Evolutionary conservation across 2,113 vertebrate species (phyloP).

Genomic region (Caracal caracal): DNA sequence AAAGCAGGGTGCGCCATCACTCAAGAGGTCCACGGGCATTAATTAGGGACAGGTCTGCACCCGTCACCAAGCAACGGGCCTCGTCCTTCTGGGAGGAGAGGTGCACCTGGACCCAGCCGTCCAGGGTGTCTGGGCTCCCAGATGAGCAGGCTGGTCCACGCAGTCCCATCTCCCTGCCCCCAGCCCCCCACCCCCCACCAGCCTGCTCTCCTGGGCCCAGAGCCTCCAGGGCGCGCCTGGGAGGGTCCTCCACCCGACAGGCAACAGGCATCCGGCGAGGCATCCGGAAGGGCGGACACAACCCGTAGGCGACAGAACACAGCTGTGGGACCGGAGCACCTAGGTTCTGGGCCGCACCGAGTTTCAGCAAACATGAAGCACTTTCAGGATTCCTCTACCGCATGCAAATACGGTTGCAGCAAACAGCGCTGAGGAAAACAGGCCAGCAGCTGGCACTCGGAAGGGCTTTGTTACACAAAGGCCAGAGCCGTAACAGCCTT

Average conservation of each 20-base stretch:
- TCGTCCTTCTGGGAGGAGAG: background rate
- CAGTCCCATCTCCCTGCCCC: fast-evolving
- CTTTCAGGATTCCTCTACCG: background rate
- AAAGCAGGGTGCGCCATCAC: background rate
- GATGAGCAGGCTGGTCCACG: background rate
- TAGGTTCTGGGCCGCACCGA: background rate
- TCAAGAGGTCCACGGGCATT: background rate
- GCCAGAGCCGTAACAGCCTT: background rate
- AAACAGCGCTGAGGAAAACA: background rate
- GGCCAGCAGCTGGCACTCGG: slow-evolving; percentile 25
- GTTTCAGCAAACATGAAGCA: background rate
- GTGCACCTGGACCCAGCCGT: background rate
- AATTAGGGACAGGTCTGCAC: background rate
- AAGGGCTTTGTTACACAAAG: background rate
- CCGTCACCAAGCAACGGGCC: background rate
- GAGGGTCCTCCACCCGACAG: background rate
- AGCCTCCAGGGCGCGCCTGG: background rate
- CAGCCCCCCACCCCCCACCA: background rate
- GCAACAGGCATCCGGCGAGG: too few species aligned
- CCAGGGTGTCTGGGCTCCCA: background rate
- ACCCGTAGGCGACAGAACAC: fast-evolving
- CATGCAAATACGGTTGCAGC: background rate
- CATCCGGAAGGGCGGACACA: background rate
- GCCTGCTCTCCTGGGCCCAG: background rate
- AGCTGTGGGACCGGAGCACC: background rate